Conservation (phyloP, 2,113 vertebrate genomes). For the Hiodon tergisus region DNA sequence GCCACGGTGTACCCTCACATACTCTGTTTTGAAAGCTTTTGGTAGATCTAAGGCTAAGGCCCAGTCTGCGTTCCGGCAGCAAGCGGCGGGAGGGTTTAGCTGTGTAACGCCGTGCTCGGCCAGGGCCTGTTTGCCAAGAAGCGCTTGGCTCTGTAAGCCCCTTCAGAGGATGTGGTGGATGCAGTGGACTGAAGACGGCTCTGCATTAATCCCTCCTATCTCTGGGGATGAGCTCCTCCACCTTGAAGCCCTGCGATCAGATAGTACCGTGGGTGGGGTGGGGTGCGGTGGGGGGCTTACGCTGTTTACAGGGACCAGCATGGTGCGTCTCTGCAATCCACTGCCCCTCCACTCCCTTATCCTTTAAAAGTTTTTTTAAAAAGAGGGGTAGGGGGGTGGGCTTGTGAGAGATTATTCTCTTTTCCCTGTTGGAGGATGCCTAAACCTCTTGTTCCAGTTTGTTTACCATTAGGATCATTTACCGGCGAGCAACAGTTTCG, state of each 20-base stretch:
- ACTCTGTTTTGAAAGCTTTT: too few species aligned
- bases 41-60: too few species aligned
- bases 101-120: not conserved
- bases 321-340: conserved; percentile 11
- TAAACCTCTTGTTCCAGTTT: conserved; percentile 30
- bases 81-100: not conserved
- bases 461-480: conserved; percentile 29
- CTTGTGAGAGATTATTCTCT: conserved; percentile 24
- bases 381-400: not conserved
- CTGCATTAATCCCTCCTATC: conserved; percentile 38
- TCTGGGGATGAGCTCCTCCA: conserved; percentile 34
- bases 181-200: conserved; percentile 32
- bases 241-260: conserved; percentile 31
- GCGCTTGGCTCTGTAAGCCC: conserved; percentile 36
- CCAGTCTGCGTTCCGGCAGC: not conserved
- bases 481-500: not conserved
- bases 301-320: conserved; percentile 21
- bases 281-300: conserved; percentile 7
- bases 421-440: conserved; percentile 16
- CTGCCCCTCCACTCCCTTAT: not conserved
- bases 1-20: too few species aligned
- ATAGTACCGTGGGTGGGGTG: conserved; percentile 17
- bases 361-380: conserved; percentile 19
- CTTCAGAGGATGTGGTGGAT: conserved; percentile 28
- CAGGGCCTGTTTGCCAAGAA: conserved; percentile 13